Evolutionary conservation across 2,113 vertebrate species (phyloP).

Genomic region (Glaucomys volans): DNA sequence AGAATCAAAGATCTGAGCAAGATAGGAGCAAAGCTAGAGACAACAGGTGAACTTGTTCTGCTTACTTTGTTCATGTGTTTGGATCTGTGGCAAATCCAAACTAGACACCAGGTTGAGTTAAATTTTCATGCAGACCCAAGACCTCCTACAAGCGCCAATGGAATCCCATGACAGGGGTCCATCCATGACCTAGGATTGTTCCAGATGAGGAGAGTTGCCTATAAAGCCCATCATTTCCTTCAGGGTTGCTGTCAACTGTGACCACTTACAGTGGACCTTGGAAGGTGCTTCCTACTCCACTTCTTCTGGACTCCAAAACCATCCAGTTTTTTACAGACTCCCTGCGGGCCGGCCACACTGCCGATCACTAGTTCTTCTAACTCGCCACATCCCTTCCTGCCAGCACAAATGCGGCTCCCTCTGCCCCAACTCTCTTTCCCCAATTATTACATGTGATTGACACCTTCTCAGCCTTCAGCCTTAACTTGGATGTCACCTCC

Average conservation of each 20-base stretch:
- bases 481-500: neutral
- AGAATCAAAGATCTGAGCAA: slow-evolving; percentile 2
- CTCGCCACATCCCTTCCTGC: neutral
- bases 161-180: neutral
- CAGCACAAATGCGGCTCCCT: no score
- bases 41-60: neutral
- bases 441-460: neutral
- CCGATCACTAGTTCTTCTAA: neutral
- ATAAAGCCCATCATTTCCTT: neutral
- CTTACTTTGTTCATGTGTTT: neutral
- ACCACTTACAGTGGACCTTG: neutral
- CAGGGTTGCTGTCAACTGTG: neutral
- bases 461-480: neutral
- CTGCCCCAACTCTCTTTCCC: neutral
- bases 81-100: neutral
- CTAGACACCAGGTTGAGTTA: neutral
- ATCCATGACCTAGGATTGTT: neutral
- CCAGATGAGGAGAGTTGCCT: neutral
- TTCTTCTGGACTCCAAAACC: neutral
- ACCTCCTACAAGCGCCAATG: neutral
- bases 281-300: neutral
- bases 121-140: neutral
- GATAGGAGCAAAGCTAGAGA: neutral
- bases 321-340: neutral
- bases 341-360: neutral